These are phyloP conservation scores for Noctilio leporinus DNA, from an alignment of 2,113 vertebrate genomes.

Conservation along the genomic window DNA sequence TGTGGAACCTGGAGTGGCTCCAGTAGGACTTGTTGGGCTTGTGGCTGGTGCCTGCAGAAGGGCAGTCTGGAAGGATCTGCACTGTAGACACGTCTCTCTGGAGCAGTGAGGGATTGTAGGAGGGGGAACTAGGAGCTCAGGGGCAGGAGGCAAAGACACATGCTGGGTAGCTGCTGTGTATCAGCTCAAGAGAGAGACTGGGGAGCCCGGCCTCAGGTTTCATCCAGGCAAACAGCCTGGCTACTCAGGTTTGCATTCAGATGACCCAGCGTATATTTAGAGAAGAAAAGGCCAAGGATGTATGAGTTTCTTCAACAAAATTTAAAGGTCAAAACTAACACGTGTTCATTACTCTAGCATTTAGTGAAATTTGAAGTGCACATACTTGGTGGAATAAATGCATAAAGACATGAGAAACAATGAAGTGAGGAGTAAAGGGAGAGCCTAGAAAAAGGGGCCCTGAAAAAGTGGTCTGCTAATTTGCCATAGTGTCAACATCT, in stretches of 20 bases:
- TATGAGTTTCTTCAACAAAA: neutral
- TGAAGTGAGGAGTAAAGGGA: neutral
- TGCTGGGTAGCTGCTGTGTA: neutral
- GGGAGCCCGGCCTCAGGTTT: neutral
- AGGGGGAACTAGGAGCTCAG: neutral
- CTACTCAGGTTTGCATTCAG: neutral
- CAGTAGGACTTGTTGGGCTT: neutral
- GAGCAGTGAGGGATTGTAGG: rapidly evolving
- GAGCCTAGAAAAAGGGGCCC: neutral
- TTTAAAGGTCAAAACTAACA: neutral
- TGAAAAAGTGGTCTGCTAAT: neutral
- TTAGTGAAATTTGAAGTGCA: neutral
- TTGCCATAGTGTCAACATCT: neutral
- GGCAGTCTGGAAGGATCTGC: rapidly evolving
- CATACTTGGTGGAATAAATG: neutral
- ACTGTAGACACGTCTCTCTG: rapidly evolving
- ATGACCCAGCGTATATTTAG: neutral
- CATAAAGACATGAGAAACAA: neutral
- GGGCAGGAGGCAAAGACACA: neutral
- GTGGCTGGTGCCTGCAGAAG: neutral
- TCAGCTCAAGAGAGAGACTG: rapidly evolving
- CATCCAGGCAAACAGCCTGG: neutral
- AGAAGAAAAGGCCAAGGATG: neutral
- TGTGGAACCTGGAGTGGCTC: neutral
- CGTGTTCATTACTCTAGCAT: neutral